phyloP scores from a whole-genome alignment of 1,140 invertebrate genomes.

The Papilio polytes region DNA sequence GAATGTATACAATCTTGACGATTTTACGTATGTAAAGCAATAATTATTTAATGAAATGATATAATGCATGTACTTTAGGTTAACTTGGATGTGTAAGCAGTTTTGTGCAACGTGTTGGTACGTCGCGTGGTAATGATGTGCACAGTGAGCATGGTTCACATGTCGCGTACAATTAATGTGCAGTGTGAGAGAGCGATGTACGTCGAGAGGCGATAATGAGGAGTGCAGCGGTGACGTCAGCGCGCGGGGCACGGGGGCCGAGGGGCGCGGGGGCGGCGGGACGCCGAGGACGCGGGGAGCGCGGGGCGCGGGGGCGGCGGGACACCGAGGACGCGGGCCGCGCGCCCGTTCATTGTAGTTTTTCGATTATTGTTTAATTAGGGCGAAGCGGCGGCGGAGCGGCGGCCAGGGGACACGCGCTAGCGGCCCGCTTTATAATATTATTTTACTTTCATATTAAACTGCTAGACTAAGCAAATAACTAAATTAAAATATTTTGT shows the following conservation, averaged over 20 bases:
- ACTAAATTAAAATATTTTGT: not conserved
- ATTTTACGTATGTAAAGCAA: too few relatives aligned
- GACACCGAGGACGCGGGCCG: constrained; percentile 72
- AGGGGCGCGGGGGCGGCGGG: constrained; percentile 53
- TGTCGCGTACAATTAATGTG: constrained; percentile 53
- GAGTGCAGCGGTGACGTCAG: constrained; percentile 79
- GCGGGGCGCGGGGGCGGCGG: constrained; percentile 52
- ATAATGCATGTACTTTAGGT: not conserved
- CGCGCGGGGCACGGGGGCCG: constrained; percentile 47
- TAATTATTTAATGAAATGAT: too few relatives aligned
- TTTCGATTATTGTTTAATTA: constrained; percentile 84
- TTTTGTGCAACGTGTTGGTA: not conserved
- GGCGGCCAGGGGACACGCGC: constrained; percentile 69
- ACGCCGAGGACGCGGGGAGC: constrained; percentile 45
- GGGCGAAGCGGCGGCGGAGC: constrained; percentile 82
- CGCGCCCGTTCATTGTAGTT: constrained; percentile 83
- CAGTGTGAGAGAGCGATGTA: constrained; percentile 63
- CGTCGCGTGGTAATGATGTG: constrained; percentile 21
- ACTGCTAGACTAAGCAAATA: too few relatives aligned
- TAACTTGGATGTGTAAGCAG: not conserved
- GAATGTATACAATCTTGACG: not conserved
- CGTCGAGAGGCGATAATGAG: constrained; percentile 78
- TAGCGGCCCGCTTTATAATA: constrained; percentile 62
- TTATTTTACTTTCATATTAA: not conserved
- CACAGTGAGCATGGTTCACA: constrained; percentile 43